These are phyloP conservation scores for Siniperca obscura DNA, from an alignment of 2,797 vertebrate genomes.

Conservation along the genomic window DNA sequence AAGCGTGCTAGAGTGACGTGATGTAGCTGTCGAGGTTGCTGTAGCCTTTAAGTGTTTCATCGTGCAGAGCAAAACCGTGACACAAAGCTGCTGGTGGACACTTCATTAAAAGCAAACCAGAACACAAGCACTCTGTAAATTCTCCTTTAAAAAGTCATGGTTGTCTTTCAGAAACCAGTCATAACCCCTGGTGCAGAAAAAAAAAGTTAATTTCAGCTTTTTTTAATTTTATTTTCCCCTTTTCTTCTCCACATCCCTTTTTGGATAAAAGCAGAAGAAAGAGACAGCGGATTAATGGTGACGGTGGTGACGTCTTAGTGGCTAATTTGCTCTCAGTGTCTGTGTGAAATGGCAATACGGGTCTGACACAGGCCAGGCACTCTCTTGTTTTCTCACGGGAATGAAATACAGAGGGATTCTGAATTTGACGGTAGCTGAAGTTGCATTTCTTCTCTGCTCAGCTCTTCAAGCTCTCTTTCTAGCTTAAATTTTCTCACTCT, in stretches of 20 bases:
- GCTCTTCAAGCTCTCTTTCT: conserved; percentile 32
- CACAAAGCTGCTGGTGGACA: conserved; percentile 29
- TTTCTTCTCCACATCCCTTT: conserved; percentile 10
- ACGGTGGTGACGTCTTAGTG: conserved; percentile 42
- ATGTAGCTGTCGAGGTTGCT: neutral
- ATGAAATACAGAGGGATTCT: conserved; percentile 43
- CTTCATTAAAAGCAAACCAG: conserved; percentile 48
- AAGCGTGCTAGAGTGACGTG: conserved; percentile 8
- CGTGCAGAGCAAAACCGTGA: neutral
- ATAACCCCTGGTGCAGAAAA: conserved; percentile 22
- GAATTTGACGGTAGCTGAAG: conserved; percentile 44
- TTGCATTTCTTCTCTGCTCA: conserved; percentile 32
- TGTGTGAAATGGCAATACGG: conserved; percentile 52
- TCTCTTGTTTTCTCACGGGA: conserved; percentile 45
- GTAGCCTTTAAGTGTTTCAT: conserved; percentile 49
- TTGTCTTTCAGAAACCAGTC: conserved; percentile 10
- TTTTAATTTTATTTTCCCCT: neutral
- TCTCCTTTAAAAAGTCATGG: conserved; percentile 22
- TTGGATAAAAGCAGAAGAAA: conserved; percentile 53
- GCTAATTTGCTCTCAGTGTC: conserved; percentile 52
- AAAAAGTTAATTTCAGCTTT: conserved; percentile 11
- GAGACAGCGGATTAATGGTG: conserved; percentile 57
- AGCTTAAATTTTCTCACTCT: conserved; percentile 33
- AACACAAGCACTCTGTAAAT: conserved; percentile 20
- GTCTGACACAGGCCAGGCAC: conserved; percentile 36